phyloP scores from a whole-genome alignment of 2,888 invertebrate genomes.

The Caenorhabditis sp. region DNA sequence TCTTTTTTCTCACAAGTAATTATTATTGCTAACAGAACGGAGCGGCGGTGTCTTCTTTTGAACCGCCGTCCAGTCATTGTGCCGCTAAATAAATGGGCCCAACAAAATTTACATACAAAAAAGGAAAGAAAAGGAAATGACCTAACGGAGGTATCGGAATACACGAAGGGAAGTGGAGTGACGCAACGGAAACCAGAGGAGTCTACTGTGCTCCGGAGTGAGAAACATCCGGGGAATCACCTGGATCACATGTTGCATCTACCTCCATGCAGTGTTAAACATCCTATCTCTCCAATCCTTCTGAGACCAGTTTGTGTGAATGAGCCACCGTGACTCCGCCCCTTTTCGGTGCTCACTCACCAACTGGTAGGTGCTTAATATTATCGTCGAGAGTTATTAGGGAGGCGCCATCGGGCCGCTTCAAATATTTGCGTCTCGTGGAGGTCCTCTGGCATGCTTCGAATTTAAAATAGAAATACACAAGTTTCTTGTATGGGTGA shows the following conservation, averaged over 20 bases:
- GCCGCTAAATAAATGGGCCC: neutral
- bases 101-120: neutral
- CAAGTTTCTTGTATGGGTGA: conserved; percentile 23
- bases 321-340: conserved; percentile 24
- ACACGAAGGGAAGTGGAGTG: conserved; percentile 2
- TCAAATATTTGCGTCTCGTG: conserved; percentile 55
- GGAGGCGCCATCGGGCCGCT: conserved; percentile 42
- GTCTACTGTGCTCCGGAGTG: neutral
- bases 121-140: conserved; percentile 7
- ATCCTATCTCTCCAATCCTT: conserved; percentile 5
- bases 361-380: conserved; percentile 47
- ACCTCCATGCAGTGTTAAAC: conserved; percentile 34
- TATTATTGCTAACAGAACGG: neutral
- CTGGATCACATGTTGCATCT: conserved; percentile 36
- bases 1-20: neutral
- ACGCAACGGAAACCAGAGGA: neutral
- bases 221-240: conserved; percentile 28
- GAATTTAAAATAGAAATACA: conserved; percentile 42
- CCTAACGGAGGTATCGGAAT: conserved; percentile 15
- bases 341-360: conserved; percentile 20
- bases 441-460: conserved; percentile 29
- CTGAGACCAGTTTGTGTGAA: conserved; percentile 47
- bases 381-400: conserved; percentile 43
- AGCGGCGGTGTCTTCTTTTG: neutral
- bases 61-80: neutral